A percentile compares a stretch with the other conserved stretches of the same genome.
Conservation (phyloP, 1,140 invertebrate genomes). For the Bombus confusus region DNA sequence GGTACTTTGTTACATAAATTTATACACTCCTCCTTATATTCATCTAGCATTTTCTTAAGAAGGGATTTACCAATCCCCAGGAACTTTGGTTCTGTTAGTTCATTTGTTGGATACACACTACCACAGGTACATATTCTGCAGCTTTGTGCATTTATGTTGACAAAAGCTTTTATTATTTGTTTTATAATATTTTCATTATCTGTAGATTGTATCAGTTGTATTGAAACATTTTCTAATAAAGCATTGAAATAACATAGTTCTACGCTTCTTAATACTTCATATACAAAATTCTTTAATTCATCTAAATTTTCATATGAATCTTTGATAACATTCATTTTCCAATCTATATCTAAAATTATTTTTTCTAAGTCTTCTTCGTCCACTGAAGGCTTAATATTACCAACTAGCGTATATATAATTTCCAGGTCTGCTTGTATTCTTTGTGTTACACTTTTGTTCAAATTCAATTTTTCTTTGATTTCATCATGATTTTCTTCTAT, state of each 20-base stretch:
- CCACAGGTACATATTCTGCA: slow-evolving; percentile 72
- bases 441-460: slow-evolving; percentile 54
- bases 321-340: slow-evolving; percentile 69
- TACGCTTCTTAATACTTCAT: slow-evolving; percentile 73
- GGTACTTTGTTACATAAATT: slow-evolving; percentile 84
- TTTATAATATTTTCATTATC: slow-evolving; percentile 62
- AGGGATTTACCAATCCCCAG: slow-evolving; percentile 69
- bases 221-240: slow-evolving; percentile 71
- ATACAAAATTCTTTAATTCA: slow-evolving; percentile 69
- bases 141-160: slow-evolving; percentile 71
- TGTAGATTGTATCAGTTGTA: slow-evolving; percentile 62
- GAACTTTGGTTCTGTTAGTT: slow-evolving; percentile 72
- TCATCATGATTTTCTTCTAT: background rate
- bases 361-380: slow-evolving; percentile 67
- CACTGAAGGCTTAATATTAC: slow-evolving; percentile 64
- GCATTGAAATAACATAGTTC: slow-evolving; percentile 73
- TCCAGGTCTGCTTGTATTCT: slow-evolving; percentile 71
- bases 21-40: slow-evolving; percentile 62
- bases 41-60: slow-evolving; percentile 65
- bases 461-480: background rate
- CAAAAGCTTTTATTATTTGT: slow-evolving; percentile 70
- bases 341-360: slow-evolving; percentile 64
- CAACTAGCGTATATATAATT: slow-evolving; percentile 67
- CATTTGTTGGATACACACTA: slow-evolving; percentile 59
- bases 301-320: slow-evolving; percentile 65